phyloP scores from a whole-genome alignment of 2,797 vertebrate species.

The Argyrosomus regius region DNA sequence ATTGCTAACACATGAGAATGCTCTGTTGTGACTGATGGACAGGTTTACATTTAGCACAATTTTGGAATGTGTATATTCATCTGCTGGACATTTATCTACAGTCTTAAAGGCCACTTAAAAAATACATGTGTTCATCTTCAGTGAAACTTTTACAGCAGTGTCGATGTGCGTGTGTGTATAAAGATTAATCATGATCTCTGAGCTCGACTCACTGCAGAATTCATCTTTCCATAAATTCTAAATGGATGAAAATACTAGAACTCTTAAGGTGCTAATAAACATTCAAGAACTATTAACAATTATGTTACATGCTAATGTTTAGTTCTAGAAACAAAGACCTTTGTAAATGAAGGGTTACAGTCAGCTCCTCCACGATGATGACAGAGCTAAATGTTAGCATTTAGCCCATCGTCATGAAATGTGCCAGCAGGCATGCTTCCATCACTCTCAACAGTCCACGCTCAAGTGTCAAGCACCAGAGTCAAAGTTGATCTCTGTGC shows the following conservation, averaged over 20 bases:
- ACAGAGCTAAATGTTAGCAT: too few relatives aligned
- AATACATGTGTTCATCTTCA: not conserved
- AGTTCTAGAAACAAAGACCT: not conserved
- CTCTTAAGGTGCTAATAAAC: not conserved
- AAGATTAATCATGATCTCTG: not conserved
- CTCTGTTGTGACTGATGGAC: constrained; percentile 1
- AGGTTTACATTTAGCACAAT: not conserved
- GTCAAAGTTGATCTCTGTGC: not conserved
- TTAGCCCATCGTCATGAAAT: too few relatives aligned
- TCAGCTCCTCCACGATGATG: too few relatives aligned
- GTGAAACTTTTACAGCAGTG: not conserved
- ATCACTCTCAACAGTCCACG: not conserved
- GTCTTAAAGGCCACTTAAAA: not conserved
- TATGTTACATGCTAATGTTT: not conserved
- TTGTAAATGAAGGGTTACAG: too few relatives aligned
- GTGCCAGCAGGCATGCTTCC: not conserved
- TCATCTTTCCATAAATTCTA: not conserved
- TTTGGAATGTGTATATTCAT: not conserved
- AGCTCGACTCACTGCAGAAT: not conserved
- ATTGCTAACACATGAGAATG: constrained; percentile 8
- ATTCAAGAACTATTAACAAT: not conserved
- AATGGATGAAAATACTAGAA: not conserved
- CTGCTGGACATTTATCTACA: not conserved
- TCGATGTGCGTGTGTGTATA: not conserved
- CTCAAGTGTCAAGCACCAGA: not conserved